phyloP scores from a whole-genome alignment of 1,140 invertebrate species.

The Nephotettix cincticeps region DNA sequence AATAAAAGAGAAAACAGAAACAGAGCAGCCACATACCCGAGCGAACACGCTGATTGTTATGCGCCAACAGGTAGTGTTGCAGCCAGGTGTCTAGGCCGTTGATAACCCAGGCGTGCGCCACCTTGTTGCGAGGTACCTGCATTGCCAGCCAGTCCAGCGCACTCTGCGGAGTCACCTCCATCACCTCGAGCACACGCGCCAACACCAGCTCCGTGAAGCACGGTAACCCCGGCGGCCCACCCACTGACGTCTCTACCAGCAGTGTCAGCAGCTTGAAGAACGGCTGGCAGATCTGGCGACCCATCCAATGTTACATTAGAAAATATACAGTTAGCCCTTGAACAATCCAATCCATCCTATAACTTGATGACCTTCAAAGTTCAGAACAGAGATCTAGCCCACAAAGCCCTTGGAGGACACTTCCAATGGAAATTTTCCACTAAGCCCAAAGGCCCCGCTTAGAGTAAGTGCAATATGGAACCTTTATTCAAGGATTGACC shows the following conservation, averaged over 20 bases:
- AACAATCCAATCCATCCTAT: too few relatives aligned
- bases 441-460: too few relatives aligned
- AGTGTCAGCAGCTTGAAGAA: slow-evolving; percentile 89
- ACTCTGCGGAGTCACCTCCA: slow-evolving; percentile 84
- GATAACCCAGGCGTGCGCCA: slow-evolving; percentile 86
- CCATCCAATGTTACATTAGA: too few relatives aligned
- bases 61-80: slow-evolving; percentile 83
- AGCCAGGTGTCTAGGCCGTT: slow-evolving; percentile 86
- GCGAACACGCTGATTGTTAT: slow-evolving; percentile 81
- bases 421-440: too few relatives aligned
- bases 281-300: slow-evolving; percentile 75
- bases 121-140: slow-evolving; percentile 82
- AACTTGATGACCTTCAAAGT: too few relatives aligned
- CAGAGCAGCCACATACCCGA: slow-evolving; percentile 57
- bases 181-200: slow-evolving; percentile 86
- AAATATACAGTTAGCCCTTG: too few relatives aligned
- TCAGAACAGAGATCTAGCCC: too few relatives aligned
- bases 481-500: too few relatives aligned
- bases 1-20: background rate
- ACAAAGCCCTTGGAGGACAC: too few relatives aligned
- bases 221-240: slow-evolving; percentile 62
- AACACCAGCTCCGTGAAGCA: slow-evolving; percentile 88
- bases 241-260: slow-evolving; percentile 63
- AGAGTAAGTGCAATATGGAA: too few relatives aligned
- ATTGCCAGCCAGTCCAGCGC: slow-evolving; percentile 89